Evolutionary conservation across 2,888 invertebrate genomes (phyloP), one percentile per base, ranked within the genome.

Genomic region (Nasonia oneida): DNA sequence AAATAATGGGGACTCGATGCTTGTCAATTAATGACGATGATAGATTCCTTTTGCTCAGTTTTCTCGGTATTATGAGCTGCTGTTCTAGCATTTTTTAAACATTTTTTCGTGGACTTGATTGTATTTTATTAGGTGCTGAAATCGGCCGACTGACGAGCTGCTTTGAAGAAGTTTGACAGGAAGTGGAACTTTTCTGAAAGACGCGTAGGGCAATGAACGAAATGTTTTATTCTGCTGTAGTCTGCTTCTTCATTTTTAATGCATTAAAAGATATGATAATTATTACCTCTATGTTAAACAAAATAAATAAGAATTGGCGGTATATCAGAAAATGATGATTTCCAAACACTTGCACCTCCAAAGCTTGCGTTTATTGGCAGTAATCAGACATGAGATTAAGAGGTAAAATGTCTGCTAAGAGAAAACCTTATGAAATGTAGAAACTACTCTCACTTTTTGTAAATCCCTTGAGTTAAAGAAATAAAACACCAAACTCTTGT

Each of bases 11-110:
- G 50, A 18, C 67, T 14, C 73, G 15, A 6, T 23, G 67, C 82
- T 85, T 82, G 75, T 85, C 78, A 79, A 85, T 79, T 82, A 85
- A 82, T 64, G 74, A 8, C 82, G 78, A 74, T 75, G 79, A 85
- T 85, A 74, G 75, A 85, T 85, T 57, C 71, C 84, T 39, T 61
- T 71, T 76, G 15, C 53, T 23, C 37, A 1, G 82, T n/a, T 37
- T 53, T 18, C 53, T 12, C 10, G 12, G 39, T 29, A 15, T 23
- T 53, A 12, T 74, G 50, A 61, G 8, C 57, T n/a, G 67, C 64
- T 23, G 47, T 75, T 6, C 18, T 47, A 23, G 47, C n/a, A 23
- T 3, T 37, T 5, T 18, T 23, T 5, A 39, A 29, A 5, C 8
- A 29, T 10, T 71, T 47, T 70, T 80, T 37, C 37, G 50, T 64